phyloP scores from a whole-genome alignment of 2,113 vertebrate species.

The Camarhynchus parvulus region DNA sequence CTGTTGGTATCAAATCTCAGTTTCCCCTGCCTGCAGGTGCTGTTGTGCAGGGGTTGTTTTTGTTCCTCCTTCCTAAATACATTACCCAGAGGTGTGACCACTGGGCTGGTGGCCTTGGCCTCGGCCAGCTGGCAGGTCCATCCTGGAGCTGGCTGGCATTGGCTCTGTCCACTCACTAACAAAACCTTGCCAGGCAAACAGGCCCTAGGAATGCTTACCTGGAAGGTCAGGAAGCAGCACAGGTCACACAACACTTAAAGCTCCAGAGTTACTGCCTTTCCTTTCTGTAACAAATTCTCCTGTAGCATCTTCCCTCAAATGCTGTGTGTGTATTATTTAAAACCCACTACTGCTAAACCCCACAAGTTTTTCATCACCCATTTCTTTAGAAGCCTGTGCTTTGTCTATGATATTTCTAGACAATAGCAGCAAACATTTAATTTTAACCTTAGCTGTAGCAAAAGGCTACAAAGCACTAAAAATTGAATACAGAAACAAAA shows the following conservation, averaged over 20 bases:
- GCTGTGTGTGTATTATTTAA: not conserved
- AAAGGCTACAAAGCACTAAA: not conserved
- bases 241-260: not conserved
- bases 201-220: not conserved
- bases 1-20: not conserved
- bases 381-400: not conserved
- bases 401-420: not conserved
- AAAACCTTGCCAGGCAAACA: not conserved
- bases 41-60: no score
- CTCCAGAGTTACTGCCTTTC: not conserved
- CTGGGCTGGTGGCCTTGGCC: not conserved
- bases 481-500: constrained; percentile 7
- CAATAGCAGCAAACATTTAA: not conserved
- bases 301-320: not conserved
- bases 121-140: not conserved
- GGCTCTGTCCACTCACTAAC: not conserved
- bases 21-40: not conserved
- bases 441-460: constrained; percentile 29
- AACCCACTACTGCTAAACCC: not conserved
- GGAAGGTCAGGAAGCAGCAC: not conserved
- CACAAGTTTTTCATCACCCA: not conserved
- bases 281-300: not conserved
- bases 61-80: not conserved
- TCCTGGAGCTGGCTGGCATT: not conserved
- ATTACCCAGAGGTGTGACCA: not conserved